Evolutionary conservation across 2,888 invertebrate genomes (phyloP).

Genomic region (Chaetogeoica ovagalla): DNA sequence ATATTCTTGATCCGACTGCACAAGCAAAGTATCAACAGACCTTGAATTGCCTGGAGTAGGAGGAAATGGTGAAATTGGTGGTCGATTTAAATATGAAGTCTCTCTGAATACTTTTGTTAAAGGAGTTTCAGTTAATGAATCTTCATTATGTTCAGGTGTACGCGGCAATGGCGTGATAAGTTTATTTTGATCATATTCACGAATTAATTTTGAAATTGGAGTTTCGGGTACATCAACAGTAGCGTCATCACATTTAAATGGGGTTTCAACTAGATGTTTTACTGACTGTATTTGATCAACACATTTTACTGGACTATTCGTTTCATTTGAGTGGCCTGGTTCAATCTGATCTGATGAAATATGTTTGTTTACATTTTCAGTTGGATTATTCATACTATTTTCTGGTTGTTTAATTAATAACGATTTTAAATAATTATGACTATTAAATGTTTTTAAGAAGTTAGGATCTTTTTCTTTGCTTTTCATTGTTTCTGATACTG

Average conservation of each 20-base stretch:
- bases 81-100: conserved; percentile 43
- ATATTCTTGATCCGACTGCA: background rate
- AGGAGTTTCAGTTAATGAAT: conserved; percentile 37
- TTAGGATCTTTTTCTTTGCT: background rate
- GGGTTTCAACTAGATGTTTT: conserved; percentile 29
- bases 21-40: conserved; percentile 33
- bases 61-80: conserved; percentile 44
- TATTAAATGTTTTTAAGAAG: conserved; percentile 26
- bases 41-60: conserved; percentile 48
- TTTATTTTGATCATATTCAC: conserved; percentile 41
- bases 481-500: background rate
- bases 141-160: conserved; percentile 38
- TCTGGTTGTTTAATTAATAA: conserved; percentile 6
- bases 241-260: conserved; percentile 44
- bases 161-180: conserved; percentile 26
- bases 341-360: background rate
- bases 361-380: background rate
- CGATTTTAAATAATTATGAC: conserved; percentile 11
- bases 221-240: conserved; percentile 46
- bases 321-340: background rate
- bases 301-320: background rate
- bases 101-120: conserved; percentile 41
- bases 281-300: background rate
- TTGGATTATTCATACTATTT: conserved; percentile 5
- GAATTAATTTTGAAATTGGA: conserved; percentile 40